phyloP scores from a whole-genome alignment of 2,888 invertebrate genomes.

The Cryptophagus acutangulus region DNA sequence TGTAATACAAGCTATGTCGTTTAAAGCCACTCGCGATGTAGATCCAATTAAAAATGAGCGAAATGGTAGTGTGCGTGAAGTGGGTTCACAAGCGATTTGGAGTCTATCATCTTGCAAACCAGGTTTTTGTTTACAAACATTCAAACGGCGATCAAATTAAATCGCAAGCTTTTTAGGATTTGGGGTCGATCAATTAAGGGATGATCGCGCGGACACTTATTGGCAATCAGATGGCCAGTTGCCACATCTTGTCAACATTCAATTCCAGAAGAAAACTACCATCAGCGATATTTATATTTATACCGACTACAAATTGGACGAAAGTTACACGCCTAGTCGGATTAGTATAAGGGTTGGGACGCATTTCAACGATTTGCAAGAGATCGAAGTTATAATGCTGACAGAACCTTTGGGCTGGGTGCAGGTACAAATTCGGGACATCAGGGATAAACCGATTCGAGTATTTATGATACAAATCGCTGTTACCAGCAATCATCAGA shows the following conservation, averaged over 20 bases:
- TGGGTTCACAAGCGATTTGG: conserved; percentile 72
- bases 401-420: conserved; percentile 97
- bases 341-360: conserved; percentile 91
- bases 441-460: conserved; percentile 79
- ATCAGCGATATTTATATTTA: conserved; percentile 94
- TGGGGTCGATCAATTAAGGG: conserved; percentile 93
- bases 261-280: conserved; percentile 91
- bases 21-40: conserved; percentile 30
- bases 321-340: conserved; percentile 96
- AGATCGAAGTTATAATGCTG: conserved; percentile 89
- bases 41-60: conserved; percentile 43
- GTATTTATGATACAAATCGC: conserved; percentile 97
- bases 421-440: conserved; percentile 84
- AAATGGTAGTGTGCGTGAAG: conserved; percentile 44
- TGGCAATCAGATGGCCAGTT: conserved; percentile 99
- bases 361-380: conserved; percentile 94
- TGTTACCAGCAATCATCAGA: conserved; percentile 96
- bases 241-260: conserved; percentile 95
- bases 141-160: not conserved
- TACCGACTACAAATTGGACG: conserved; percentile 96
- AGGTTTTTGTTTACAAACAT: conserved; percentile 56
- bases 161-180: conserved; percentile 62
- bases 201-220: conserved; percentile 94
- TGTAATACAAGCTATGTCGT: too few relatives aligned
- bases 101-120: conserved; percentile 97